Percentiles rank a stretch among this genome's conserved stretches.
Conservation (phyloP, 2,888 invertebrate species). For the Spisula solida region DNA sequence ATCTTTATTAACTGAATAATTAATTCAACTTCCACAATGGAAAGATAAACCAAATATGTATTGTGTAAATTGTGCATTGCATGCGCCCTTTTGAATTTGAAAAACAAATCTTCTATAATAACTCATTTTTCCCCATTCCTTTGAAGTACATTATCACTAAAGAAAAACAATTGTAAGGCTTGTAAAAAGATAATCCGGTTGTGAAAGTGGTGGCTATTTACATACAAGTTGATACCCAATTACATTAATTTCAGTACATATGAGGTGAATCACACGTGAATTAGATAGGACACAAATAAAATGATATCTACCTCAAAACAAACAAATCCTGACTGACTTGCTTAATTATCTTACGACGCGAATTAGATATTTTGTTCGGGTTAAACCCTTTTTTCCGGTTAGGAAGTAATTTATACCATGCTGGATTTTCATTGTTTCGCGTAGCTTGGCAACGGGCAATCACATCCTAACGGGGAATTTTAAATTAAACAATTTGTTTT, state of each 20-base stretch:
- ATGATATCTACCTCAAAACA: neutral
- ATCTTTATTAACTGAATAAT: neutral
- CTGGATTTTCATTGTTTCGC: neutral
- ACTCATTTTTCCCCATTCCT: too few relatives aligned
- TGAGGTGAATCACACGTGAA: neutral
- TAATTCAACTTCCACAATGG: neutral
- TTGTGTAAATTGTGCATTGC: neutral
- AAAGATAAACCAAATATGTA: neutral
- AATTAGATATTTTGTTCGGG: neutral
- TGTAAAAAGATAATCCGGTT: neutral
- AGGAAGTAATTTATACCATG: neutral
- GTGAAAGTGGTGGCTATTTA: neutral
- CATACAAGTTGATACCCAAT: neutral
- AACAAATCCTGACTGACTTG: neutral
- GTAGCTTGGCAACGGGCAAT: neutral
- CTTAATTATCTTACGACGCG: too few relatives aligned
- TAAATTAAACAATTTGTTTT: neutral
- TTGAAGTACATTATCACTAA: neutral
- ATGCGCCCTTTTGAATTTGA: too few relatives aligned
- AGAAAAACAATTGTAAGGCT: neutral
- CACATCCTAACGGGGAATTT: neutral
- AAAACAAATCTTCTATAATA: too few relatives aligned
- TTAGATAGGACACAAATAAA: neutral
- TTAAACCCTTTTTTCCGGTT: neutral
- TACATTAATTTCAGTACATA: neutral